Conservation (phyloP, 2,888 invertebrate species). For the Creontiades dilutus region DNA sequence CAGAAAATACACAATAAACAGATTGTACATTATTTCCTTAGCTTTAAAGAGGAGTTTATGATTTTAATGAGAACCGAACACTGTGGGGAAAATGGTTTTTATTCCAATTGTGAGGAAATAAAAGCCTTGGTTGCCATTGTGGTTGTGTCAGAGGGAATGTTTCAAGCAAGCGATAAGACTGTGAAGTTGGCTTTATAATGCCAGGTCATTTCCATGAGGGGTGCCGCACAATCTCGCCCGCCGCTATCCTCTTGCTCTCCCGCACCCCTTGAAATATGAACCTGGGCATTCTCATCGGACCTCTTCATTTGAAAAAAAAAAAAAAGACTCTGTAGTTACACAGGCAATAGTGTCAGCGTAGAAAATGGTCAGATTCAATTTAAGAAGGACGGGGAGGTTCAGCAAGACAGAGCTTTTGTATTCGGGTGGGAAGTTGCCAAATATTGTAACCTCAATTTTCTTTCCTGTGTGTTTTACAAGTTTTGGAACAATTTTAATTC, state of each 20-base stretch:
- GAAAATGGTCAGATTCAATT: too few species aligned
- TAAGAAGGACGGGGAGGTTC: too few species aligned
- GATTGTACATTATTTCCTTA: not conserved
- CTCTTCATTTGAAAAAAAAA: not conserved
- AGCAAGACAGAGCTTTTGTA: too few species aligned
- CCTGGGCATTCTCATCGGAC: not conserved
- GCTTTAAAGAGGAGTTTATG: not conserved
- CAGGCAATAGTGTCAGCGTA: not conserved
- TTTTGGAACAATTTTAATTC: too few species aligned
- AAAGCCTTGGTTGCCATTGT: conserved; percentile 50
- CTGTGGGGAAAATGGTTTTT: conserved; percentile 22
- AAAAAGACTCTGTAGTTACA: not conserved
- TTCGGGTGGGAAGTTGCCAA: too few species aligned
- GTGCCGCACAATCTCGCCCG: conserved; percentile 37
- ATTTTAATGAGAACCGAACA: conserved; percentile 4
- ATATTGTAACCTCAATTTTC: too few species aligned
- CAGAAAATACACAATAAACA: not conserved
- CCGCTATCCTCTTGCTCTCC: not conserved
- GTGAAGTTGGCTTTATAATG: conserved; percentile 52
- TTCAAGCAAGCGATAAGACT: conserved; percentile 44
- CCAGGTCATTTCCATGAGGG: conserved; percentile 62
- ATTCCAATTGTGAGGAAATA: conserved; percentile 38
- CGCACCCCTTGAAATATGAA: not conserved
- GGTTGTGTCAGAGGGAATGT: conserved; percentile 46
- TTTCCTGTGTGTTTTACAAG: too few species aligned